phyloP scores from a whole-genome alignment of 2,113 vertebrate species.

The Hippoglossus stenolepis region DNA sequence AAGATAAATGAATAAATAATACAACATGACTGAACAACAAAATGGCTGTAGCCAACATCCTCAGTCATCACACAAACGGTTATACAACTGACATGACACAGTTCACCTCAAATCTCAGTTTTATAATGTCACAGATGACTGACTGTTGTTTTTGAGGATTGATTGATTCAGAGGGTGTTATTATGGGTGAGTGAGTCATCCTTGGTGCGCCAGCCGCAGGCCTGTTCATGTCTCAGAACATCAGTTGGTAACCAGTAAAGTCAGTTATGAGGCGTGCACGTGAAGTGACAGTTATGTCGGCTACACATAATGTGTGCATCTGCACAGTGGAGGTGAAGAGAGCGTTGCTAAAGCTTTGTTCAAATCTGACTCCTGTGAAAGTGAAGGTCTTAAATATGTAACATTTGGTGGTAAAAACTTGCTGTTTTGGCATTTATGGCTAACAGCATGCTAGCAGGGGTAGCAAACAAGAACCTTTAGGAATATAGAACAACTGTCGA shows the following conservation, averaged over 20 bases:
- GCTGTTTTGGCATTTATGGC: too few relatives aligned
- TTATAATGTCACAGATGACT: slow-evolving; percentile 35
- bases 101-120: slow-evolving; percentile 29
- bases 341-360: too few relatives aligned
- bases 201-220: slow-evolving; percentile 40
- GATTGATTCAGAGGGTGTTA: slow-evolving; percentile 60
- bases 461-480: too few relatives aligned
- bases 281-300: slow-evolving; percentile 37
- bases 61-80: neutral
- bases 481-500: too few relatives aligned
- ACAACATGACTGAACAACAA: slow-evolving; percentile 1
- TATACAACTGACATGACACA: slow-evolving; percentile 3
- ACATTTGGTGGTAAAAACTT: too few relatives aligned
- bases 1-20: slow-evolving; percentile 17
- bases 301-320: neutral
- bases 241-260: slow-evolving; percentile 61
- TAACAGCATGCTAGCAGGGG: too few relatives aligned
- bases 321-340: neutral
- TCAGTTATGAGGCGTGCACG: slow-evolving; percentile 45
- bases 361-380: too few relatives aligned
- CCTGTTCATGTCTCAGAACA: slow-evolving; percentile 55
- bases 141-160: slow-evolving; percentile 49
- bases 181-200: slow-evolving; percentile 59
- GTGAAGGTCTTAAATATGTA: too few relatives aligned
- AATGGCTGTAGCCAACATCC: too few relatives aligned